Conservation (phyloP, 2,888 invertebrate species). For the Yponomeuta plumbellus region DNA sequence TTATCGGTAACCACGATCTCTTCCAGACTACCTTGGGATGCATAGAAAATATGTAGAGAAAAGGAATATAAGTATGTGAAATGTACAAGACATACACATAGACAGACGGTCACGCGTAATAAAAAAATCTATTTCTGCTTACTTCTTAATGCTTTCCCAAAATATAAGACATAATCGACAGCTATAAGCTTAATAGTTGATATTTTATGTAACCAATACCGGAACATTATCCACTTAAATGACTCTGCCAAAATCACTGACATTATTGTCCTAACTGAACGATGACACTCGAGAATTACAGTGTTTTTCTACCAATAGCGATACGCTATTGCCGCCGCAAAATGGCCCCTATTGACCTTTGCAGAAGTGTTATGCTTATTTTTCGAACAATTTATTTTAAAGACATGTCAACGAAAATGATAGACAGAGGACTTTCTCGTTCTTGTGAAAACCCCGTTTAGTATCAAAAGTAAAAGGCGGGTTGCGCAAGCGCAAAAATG, state of each 20-base stretch:
- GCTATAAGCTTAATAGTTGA: background rate
- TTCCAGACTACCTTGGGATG: too few relatives aligned
- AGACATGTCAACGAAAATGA: constrained; percentile 1
- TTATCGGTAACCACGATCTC: too few relatives aligned
- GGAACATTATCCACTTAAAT: background rate
- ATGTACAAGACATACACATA: too few relatives aligned
- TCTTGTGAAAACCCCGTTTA: background rate
- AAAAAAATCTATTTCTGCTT: background rate
- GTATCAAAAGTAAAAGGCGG: background rate
- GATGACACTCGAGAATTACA: background rate
- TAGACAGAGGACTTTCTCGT: constrained; percentile 1
- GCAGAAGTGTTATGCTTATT: background rate
- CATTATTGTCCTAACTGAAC: background rate
- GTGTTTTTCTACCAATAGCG: background rate
- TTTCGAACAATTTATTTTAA: background rate
- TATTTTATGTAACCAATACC: background rate
- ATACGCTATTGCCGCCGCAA: background rate
- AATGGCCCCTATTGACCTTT: background rate
- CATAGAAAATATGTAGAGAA: too few relatives aligned
- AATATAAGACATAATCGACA: background rate
- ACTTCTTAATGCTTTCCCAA: background rate
- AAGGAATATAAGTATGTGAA: too few relatives aligned
- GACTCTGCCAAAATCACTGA: background rate
- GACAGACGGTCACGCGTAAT: too few relatives aligned
- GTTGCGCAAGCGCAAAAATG: background rate